A percentile compares a stretch with the other conserved stretches of the same genome.
These are phyloP conservation scores for Nycticebus coucang DNA, from an alignment of 2,113 vertebrate genomes.

Conservation along the genomic window DNA sequence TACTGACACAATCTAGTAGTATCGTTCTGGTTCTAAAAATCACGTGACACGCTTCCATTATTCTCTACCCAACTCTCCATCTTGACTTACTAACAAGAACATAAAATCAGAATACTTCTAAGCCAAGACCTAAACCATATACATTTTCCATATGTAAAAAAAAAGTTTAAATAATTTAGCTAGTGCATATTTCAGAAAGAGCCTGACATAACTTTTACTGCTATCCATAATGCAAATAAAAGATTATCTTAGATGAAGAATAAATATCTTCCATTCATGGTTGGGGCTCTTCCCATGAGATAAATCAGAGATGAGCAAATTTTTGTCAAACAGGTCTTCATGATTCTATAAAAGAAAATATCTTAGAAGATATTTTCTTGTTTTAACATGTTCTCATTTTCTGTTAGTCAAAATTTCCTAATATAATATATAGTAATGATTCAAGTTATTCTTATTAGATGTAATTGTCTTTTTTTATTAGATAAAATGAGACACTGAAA, in stretches of 20 bases:
- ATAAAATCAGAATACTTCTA: constrained; percentile 61
- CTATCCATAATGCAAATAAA: constrained; percentile 39
- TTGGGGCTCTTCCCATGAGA: background rate
- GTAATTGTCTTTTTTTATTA: background rate
- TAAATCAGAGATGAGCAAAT: constrained; percentile 14
- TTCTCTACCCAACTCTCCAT: background rate
- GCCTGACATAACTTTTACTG: constrained; percentile 33
- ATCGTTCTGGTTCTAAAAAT: constrained; percentile 54
- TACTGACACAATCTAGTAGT: background rate
- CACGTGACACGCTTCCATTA: constrained; percentile 10
- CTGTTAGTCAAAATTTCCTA: constrained; percentile 2
- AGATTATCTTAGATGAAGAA: constrained; percentile 18
- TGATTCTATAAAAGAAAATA: constrained; percentile 35
- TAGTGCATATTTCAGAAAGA: constrained; percentile 23
- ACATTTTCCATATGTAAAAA: constrained; percentile 19
- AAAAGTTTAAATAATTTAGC: constrained; percentile 62
- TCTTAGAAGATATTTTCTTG: background rate
- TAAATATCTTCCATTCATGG: background rate
- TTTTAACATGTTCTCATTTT: constrained; percentile 56
- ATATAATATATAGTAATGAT: background rate
- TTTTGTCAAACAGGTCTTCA: background rate
- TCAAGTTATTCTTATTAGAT: constrained; percentile 11
- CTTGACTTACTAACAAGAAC: constrained; percentile 47
- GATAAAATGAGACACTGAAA: constrained; percentile 39
- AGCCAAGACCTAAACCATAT: constrained; percentile 43